phyloP scores from a whole-genome alignment of 2,113 vertebrate species.

The Tachuris rubrigastra region DNA sequence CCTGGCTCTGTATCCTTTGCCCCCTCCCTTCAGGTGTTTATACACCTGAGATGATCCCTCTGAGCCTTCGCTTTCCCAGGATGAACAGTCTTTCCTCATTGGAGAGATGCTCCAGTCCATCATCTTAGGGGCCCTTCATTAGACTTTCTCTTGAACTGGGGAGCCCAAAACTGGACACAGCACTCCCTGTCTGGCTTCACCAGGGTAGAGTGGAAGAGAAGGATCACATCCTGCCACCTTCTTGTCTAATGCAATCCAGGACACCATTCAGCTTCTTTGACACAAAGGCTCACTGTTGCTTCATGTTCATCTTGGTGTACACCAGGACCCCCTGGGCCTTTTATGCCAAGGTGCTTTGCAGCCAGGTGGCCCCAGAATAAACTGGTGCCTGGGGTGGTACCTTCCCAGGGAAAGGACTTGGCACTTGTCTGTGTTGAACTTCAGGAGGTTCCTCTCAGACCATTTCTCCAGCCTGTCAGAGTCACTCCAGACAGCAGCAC shows the following conservation, averaged over 20 bases:
- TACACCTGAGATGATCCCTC: neutral
- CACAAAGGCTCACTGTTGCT: neutral
- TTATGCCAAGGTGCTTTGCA: neutral
- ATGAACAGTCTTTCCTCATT: neutral
- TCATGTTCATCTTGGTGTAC: neutral
- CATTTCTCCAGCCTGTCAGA: neutral
- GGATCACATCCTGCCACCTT: neutral
- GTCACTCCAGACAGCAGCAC: neutral
- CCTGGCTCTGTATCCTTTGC: neutral
- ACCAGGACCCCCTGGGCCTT: neutral
- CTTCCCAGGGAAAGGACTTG: neutral
- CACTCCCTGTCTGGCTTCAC: neutral
- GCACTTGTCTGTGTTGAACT: neutral
- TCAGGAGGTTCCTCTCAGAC: neutral
- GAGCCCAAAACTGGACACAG: neutral
- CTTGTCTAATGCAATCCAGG: neutral
- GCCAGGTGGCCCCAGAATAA: accelerated
- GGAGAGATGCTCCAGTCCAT: neutral
- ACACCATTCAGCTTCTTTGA: neutral
- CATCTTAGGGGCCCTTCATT: neutral
- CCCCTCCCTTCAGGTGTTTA: neutral
- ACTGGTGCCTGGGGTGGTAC: neutral
- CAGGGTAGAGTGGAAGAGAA: neutral
- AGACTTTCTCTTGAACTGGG: neutral
- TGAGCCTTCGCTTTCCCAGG: neutral